These are phyloP conservation scores for Pongo pygmaeus DNA, from an alignment of 2,113 vertebrate species.

Conservation along the genomic window DNA sequence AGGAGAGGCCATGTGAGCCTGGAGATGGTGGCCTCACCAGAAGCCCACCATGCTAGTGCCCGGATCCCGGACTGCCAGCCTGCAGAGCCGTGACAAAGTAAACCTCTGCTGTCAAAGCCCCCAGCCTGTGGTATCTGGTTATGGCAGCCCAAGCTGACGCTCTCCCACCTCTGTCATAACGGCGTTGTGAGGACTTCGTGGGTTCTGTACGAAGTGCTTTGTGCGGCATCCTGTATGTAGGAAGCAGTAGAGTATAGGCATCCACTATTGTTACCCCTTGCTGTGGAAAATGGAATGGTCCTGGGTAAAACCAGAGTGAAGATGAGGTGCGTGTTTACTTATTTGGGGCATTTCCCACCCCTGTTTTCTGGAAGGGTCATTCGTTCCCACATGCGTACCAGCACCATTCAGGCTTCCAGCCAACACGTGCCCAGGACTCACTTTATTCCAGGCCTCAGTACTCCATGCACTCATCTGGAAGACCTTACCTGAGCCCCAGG, in stretches of 20 bases:
- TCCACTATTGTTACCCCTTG: neutral
- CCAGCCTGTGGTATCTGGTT: neutral
- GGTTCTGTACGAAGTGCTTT: neutral
- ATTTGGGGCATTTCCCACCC: neutral
- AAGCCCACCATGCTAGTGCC: neutral
- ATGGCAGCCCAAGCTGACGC: neutral
- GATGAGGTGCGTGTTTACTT: neutral
- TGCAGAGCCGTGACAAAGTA: neutral
- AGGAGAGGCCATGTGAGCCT: neutral
- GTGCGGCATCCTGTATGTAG: no score
- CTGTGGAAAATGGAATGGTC: neutral
- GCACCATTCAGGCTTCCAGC: neutral
- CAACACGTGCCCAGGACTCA: neutral
- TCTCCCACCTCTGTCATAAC: neutral
- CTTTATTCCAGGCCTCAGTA: neutral
- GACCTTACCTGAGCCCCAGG: neutral
- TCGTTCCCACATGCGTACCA: neutral
- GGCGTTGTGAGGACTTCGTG: neutral
- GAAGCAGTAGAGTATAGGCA: accelerated
- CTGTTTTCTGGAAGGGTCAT: neutral
- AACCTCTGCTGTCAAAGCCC: neutral
- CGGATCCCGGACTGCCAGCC: neutral
- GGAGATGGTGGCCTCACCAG: neutral
- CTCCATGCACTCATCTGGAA: neutral
- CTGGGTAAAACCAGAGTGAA: neutral